phyloP scores from a whole-genome alignment of 2,113 vertebrate species.

The Leptocoma aspasia region DNA sequence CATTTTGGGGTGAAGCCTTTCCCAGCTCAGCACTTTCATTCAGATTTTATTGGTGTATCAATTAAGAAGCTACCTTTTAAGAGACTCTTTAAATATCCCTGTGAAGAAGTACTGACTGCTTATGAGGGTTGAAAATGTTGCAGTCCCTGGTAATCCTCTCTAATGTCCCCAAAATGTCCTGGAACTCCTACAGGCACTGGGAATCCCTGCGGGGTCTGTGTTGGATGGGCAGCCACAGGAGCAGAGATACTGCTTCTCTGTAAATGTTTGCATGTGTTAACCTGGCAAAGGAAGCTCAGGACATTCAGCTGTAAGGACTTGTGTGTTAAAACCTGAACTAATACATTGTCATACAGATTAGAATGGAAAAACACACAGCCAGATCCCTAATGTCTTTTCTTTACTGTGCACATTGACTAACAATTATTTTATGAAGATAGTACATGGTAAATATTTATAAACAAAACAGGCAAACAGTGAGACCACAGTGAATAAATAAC shows the following conservation, averaged over 20 bases:
- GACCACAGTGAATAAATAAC: conserved; percentile 63
- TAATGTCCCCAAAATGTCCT: not conserved
- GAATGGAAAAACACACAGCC: conserved; percentile 29
- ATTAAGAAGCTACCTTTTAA: not conserved
- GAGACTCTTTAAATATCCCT: not conserved
- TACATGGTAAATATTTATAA: conserved; percentile 72
- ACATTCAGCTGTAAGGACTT: conserved; percentile 12
- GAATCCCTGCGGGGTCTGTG: not conserved
- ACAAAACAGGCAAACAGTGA: conserved; percentile 64
- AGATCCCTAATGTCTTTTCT: conserved; percentile 34
- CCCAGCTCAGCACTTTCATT: not conserved
- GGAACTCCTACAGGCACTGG: not conserved
- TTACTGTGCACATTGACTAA: conserved; percentile 58
- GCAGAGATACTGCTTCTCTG: not conserved
- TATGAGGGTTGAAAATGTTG: not conserved
- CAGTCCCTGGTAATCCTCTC: not conserved
- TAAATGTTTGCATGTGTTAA: conserved; percentile 2
- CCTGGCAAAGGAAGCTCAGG: conserved; percentile 20
- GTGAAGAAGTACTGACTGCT: not conserved
- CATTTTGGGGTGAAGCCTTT: not conserved
- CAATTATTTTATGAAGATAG: conserved; percentile 69
- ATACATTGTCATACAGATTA: conserved; percentile 65
- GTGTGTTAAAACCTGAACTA: conserved; percentile 63
- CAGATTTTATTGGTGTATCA: not conserved
- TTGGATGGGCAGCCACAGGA: not conserved